phyloP scores from a whole-genome alignment of 2,888 invertebrate genomes.

The Trichopoda pennipes region DNA sequence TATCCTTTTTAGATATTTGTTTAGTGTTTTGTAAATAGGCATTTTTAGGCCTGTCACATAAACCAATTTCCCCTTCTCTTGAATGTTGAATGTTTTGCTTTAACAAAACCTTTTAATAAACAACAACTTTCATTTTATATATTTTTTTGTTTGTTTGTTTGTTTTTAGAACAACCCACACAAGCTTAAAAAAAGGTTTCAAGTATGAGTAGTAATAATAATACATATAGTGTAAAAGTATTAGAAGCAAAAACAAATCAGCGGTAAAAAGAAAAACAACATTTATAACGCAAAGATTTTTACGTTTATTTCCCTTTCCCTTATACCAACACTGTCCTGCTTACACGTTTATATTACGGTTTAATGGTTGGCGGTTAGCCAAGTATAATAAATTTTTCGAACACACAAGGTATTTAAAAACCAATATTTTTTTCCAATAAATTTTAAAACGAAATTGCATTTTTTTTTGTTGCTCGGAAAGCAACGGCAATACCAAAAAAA shows the following conservation, averaged over 20 bases:
- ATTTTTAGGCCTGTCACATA: not conserved
- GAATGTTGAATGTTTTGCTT: constrained; percentile 7
- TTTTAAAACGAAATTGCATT: constrained; percentile 41
- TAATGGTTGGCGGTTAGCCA: constrained; percentile 51
- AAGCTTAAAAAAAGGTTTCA: not conserved
- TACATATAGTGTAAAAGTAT: constrained; percentile 36
- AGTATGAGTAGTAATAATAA: constrained; percentile 47
- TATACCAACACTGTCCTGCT: not conserved
- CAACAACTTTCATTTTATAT: constrained; percentile 11
- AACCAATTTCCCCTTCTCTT: not conserved
- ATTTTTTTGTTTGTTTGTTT: not conserved
- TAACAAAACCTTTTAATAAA: constrained; percentile 23
- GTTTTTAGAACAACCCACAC: constrained; percentile 21
- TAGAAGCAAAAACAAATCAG: constrained; percentile 34
- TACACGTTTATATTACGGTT: constrained; percentile 6
- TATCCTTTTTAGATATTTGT: constrained; percentile 1
- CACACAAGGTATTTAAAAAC: constrained; percentile 51
- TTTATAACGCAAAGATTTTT: constrained; percentile 36
- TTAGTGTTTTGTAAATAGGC: not conserved
- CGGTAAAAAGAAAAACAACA: constrained; percentile 17
- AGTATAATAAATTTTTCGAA: constrained; percentile 41
- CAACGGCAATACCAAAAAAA: not conserved
- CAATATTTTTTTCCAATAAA: constrained; percentile 62
- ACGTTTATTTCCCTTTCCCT: constrained; percentile 34
- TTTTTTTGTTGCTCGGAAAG: not conserved